These are phyloP conservation scores for Numenius phaeopus DNA, from an alignment of 2,797 vertebrate genomes.

Conservation along the genomic window DNA sequence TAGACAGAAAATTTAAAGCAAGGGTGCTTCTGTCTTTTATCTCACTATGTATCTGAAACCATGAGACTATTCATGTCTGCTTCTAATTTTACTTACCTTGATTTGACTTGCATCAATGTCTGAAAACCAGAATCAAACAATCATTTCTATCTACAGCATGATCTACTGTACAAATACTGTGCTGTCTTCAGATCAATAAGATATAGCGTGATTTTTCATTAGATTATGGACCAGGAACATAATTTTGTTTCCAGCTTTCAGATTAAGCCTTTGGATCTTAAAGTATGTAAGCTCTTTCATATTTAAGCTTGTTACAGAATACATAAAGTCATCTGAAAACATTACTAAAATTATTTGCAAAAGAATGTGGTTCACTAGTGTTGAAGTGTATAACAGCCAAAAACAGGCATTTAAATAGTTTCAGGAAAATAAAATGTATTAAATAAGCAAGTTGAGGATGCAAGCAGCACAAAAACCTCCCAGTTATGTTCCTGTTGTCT, in stretches of 20 bases:
- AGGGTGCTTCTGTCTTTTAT: background rate
- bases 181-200: background rate
- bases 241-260: background rate
- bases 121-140: background rate
- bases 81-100: background rate
- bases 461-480: slow-evolving; percentile 30
- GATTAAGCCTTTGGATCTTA: background rate
- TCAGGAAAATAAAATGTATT: slow-evolving; percentile 66
- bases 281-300: background rate
- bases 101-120: background rate
- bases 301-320: background rate
- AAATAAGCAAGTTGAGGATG: slow-evolving; percentile 46
- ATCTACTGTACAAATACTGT: background rate
- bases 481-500: slow-evolving; percentile 41
- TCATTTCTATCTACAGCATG: background rate
- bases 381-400: background rate
- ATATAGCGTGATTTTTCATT: background rate
- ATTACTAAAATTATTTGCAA: background rate
- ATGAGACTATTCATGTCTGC: background rate
- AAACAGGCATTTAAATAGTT: slow-evolving; percentile 42
- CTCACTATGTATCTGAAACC: background rate
- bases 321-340: background rate
- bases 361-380: background rate
- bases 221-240: background rate
- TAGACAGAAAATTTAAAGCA: background rate